Evolutionary conservation across 2,797 vertebrate genomes (phyloP).

Genomic region (Mormyrops attenuatus): DNA sequence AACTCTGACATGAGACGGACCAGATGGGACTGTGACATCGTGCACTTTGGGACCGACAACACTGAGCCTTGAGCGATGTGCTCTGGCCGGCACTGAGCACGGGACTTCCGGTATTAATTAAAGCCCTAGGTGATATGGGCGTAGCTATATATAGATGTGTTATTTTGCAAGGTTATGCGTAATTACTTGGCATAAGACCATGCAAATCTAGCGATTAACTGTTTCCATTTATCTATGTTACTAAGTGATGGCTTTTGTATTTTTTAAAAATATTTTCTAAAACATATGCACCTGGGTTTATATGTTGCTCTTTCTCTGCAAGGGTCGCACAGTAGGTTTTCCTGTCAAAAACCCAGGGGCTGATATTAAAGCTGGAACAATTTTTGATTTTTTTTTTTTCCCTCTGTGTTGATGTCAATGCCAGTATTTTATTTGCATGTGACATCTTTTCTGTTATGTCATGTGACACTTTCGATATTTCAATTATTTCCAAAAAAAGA

Average conservation of each 20-base stretch:
- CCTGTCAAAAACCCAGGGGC: not conserved
- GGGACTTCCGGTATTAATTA: not conserved
- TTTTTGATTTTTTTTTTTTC: not conserved
- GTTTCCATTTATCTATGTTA: not conserved
- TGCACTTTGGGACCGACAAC: not conserved
- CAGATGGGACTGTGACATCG: not conserved
- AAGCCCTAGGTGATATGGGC: not conserved
- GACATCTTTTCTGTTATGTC: not conserved
- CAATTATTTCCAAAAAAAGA: not conserved
- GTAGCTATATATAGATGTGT: not conserved
- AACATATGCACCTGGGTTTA: not conserved
- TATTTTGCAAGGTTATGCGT: not conserved
- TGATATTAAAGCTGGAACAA: not conserved
- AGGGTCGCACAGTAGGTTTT: not conserved
- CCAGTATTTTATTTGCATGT: not conserved
- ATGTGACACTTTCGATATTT: not conserved
- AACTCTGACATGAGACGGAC: not conserved
- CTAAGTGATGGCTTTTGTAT: not conserved
- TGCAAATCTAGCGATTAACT: not conserved
- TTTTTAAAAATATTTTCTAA: not conserved
- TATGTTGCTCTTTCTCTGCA: not conserved
- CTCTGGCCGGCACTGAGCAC: not conserved
- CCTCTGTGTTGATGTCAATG: not conserved
- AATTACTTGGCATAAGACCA: not conserved
- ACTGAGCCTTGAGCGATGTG: not conserved